A percentile compares a stretch with the other conserved stretches of the same genome.
These are phyloP conservation scores for Nemurella pictetii DNA, from an alignment of 2,888 invertebrate genomes.

Conservation along the genomic window DNA sequence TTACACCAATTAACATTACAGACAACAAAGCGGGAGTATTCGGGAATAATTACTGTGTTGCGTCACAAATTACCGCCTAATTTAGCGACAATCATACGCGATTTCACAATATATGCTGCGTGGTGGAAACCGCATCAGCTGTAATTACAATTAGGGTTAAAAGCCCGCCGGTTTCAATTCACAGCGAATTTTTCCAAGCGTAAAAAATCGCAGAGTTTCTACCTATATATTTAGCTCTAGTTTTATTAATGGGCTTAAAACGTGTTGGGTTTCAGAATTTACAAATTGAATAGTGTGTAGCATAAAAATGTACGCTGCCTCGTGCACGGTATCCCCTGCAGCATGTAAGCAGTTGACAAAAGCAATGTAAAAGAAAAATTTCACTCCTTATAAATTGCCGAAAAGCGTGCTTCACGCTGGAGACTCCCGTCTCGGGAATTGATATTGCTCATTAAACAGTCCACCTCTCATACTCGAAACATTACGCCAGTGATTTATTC, in stretches of 20 bases:
- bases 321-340: not conserved
- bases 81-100: not conserved
- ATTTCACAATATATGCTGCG: constrained; percentile 2
- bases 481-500: not conserved
- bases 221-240: not conserved
- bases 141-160: constrained; percentile 35
- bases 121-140: not conserved
- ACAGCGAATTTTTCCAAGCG: too few relatives aligned
- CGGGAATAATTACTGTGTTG: not conserved
- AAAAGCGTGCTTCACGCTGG: not conserved
- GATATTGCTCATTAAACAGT: not conserved
- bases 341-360: not conserved
- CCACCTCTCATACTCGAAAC: not conserved
- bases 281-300: not conserved
- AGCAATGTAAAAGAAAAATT: not conserved
- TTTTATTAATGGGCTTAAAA: not conserved
- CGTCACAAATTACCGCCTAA: not conserved
- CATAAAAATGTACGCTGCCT: not conserved
- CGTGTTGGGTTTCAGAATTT: not conserved
- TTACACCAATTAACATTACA: not conserved
- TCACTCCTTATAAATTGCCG: not conserved
- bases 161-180: not conserved
- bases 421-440: not conserved
- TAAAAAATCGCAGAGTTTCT: not conserved
- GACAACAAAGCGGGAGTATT: not conserved